Percentiles rank a stretch among this genome's conserved stretches.
phyloP scores from a whole-genome alignment of 2,797 vertebrate species.

The Lepus oiostolus region DNA sequence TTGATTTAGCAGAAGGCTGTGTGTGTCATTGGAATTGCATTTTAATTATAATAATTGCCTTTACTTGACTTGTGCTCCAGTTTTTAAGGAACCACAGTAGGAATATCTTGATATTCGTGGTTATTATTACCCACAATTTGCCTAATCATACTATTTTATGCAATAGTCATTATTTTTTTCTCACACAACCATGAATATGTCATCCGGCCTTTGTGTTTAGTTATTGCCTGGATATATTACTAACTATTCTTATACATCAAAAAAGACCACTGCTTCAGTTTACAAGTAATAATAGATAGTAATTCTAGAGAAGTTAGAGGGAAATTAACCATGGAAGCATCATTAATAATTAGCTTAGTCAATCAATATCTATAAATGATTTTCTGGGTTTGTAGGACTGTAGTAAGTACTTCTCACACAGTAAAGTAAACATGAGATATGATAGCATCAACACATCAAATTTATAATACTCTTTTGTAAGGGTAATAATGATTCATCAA shows the following conservation, averaged over 20 bases:
- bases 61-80: neutral
- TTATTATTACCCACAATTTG: neutral
- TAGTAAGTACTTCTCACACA: neutral
- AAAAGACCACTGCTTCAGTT: neutral
- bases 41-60: slow-evolving; percentile 50
- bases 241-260: neutral
- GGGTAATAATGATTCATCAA: neutral
- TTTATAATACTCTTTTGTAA: neutral
- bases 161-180: neutral
- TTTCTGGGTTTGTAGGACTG: neutral
- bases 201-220: neutral
- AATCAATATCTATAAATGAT: slow-evolving; percentile 3
- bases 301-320: neutral
- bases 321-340: slow-evolving; percentile 46
- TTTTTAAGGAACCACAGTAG: neutral
- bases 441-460: neutral
- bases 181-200: neutral
- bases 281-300: neutral
- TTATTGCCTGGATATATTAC: neutral
- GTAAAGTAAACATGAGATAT: neutral
- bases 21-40: neutral
- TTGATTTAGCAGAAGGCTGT: neutral
- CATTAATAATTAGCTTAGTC: neutral
- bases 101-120: neutral
- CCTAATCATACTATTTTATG: slow-evolving; percentile 25